Evolutionary conservation across 1,140 invertebrate genomes (phyloP), one percentile per base, ranked within the genome.

Genomic region (Anastrepha obliqua): DNA sequence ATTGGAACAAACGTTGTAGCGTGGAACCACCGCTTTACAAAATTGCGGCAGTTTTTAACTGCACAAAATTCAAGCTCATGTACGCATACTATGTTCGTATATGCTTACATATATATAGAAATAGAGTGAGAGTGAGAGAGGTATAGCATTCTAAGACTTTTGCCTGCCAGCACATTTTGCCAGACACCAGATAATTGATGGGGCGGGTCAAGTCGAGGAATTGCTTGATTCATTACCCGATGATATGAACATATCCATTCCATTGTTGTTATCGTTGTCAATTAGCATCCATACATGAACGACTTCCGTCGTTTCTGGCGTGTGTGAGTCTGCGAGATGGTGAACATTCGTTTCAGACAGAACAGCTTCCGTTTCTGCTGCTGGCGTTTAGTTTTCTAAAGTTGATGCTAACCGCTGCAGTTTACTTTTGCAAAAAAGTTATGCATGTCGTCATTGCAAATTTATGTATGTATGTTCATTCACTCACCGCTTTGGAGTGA

Each of bases 221-320:
- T 67, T 39, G 65, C 29, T 29, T 67, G 65, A 67, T 67, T 42
- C 65, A 20, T 67, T 67, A 67, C 65, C 29, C 29, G 65, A 39
- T 67, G 65, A 20, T 29, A 67, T 42, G 65, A 67, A 67, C 65
- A 67, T 67, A 67, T 67, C 65, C 65, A 20, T 39, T 67, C 65
- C 29, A 67, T 67, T 67, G 65, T 67, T 67, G 65, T 67, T 67
- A 29, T 67, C 65, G 39, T 67, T 67, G 65, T 67, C 65, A 67
- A 67, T 67, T 67, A 67, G 39, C 65, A 67, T 29, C 65, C 65
- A 67, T 67, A 67, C 65, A 67, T 67, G 65, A 67, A 67, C 65
- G 65, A 67, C 65, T 67, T 67, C 65, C 65, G 65, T 67, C 65
- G 65, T 67, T 67, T n/a, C 65, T 67, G 65, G 39, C 65, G 65